These are phyloP conservation scores for Dynastes hyllus DNA, from an alignment of 2,888 invertebrate species.

Conservation along the genomic window DNA sequence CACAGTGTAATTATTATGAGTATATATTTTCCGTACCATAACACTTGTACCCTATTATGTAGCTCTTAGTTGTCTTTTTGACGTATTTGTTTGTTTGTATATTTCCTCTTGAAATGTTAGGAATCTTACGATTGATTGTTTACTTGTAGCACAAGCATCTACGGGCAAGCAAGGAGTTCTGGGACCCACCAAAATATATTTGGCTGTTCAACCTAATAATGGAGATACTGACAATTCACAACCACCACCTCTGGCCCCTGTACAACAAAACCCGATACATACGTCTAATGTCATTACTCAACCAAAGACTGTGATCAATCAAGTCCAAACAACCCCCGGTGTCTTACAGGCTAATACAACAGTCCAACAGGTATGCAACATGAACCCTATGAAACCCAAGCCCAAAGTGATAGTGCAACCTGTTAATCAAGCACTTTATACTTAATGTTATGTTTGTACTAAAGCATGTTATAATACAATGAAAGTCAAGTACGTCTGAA, in stretches of 20 bases:
- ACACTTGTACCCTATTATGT: too few species aligned
- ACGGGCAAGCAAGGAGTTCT: constrained; percentile 89
- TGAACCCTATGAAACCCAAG: constrained; percentile 59
- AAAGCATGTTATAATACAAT: constrained; percentile 23
- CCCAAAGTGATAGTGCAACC: constrained; percentile 67
- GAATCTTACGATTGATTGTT: not conserved
- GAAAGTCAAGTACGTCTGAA: constrained; percentile 17
- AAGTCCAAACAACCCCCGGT: constrained; percentile 49
- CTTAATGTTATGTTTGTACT: constrained; percentile 51
- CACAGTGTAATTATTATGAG: too few species aligned
- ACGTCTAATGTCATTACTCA: constrained; percentile 45
- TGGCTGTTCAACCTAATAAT: constrained; percentile 86
- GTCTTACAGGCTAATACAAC: constrained; percentile 48
- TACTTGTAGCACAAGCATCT: constrained; percentile 84
- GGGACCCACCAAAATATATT: constrained; percentile 89
- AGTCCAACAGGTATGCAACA: constrained; percentile 68
- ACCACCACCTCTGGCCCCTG: constrained; percentile 74
- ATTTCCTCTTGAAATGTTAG: too few species aligned
- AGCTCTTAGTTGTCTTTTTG: too few species aligned
- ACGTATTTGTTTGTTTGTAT: too few species aligned
- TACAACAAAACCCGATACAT: constrained; percentile 64
- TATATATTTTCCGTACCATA: too few species aligned
- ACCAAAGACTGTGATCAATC: constrained; percentile 50
- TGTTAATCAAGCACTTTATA: constrained; percentile 62
- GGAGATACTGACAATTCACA: constrained; percentile 65